A percentile compares a stretch with the other conserved stretches of the same genome.
Conservation (phyloP, 2,797 vertebrate genomes). For the Helarctos malayanus region DNA sequence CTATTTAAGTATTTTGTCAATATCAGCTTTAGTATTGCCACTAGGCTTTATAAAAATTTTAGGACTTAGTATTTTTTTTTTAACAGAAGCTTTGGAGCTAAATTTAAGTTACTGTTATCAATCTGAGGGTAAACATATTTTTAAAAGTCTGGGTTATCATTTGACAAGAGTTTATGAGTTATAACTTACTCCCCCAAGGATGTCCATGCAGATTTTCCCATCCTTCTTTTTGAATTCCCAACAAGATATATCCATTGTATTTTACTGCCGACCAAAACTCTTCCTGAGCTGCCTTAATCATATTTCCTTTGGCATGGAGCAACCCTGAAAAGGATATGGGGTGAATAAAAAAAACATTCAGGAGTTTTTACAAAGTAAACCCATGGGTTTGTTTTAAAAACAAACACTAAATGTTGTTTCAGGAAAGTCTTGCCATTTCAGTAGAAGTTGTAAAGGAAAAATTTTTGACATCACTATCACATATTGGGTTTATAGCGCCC, state of each 20-base stretch:
- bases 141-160: slow-evolving; percentile 26
- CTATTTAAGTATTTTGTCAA: slow-evolving; percentile 76
- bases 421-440: slow-evolving; percentile 71
- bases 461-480: slow-evolving; percentile 27
- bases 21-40: slow-evolving; percentile 54
- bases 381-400: slow-evolving; percentile 83
- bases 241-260: slow-evolving; percentile 56
- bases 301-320: slow-evolving; percentile 83
- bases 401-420: slow-evolving; percentile 80
- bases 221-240: slow-evolving; percentile 53
- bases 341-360: slow-evolving; percentile 83
- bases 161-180: slow-evolving; percentile 19
- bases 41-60: slow-evolving; percentile 75
- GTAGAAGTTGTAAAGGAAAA: slow-evolving; percentile 61
- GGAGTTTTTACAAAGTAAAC: slow-evolving; percentile 83
- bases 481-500: background rate
- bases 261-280: slow-evolving; percentile 70
- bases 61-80: slow-evolving; percentile 22
- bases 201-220: background rate
- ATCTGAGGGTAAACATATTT: background rate
- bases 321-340: slow-evolving; percentile 80
- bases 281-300: slow-evolving; percentile 80
- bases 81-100: slow-evolving; percentile 36
- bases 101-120: slow-evolving; percentile 71
- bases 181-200: background rate